Percentiles rank a stretch among this genome's conserved stretches.
Evolutionary conservation across 2,113 vertebrate genomes (phyloP).

Genomic region (Mastomys natalensis): DNA sequence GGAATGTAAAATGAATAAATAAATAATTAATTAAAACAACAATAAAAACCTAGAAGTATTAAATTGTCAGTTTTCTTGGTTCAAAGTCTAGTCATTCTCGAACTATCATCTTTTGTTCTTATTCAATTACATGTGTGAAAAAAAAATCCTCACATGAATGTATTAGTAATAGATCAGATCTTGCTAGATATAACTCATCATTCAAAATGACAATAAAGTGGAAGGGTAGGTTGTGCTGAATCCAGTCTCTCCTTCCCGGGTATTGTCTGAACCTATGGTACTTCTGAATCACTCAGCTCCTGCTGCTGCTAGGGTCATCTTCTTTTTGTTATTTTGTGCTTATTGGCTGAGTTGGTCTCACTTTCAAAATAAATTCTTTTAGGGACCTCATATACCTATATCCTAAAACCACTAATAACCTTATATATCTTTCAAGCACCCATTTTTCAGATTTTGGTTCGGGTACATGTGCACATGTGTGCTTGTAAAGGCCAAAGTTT

Average conservation of each 20-base stretch:
- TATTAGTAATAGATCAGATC: neutral
- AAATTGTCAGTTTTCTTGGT: neutral
- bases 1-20: too few relatives aligned
- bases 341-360: constrained; percentile 20
- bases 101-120: constrained; percentile 25
- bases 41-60: neutral
- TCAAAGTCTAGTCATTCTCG: constrained; percentile 50
- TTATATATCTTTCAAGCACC: neutral
- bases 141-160: constrained; percentile 12
- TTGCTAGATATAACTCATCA: neutral
- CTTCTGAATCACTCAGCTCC: neutral
- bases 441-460: constrained; percentile 21
- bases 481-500: neutral
- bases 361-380: constrained; percentile 41
- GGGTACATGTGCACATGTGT: neutral
- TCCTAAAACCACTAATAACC: constrained; percentile 8
- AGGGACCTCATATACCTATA: neutral
- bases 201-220: constrained; percentile 12
- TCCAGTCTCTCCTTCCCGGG: neutral
- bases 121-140: constrained; percentile 15
- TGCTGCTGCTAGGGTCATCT: neutral
- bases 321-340: neutral
- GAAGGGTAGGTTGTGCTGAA: neutral
- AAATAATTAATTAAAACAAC: too few relatives aligned
- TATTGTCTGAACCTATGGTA: neutral